These are phyloP conservation scores for Acrocephalus scirpaceus DNA, from an alignment of 2,797 vertebrate species.

Conservation along the genomic window DNA sequence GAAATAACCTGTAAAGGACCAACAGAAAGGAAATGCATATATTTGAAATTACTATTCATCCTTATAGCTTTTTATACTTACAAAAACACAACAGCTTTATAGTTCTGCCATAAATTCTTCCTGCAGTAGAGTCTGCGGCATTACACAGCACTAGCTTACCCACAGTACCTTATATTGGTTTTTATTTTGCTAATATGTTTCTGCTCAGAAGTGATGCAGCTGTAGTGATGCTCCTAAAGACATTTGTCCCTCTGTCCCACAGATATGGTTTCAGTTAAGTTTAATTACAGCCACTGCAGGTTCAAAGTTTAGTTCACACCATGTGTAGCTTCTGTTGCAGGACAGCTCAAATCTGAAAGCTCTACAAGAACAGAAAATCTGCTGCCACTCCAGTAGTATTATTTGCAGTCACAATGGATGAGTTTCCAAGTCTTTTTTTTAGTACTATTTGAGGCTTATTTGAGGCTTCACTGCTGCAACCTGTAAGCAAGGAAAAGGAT, in stretches of 20 bases:
- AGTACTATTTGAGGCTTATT: background rate
- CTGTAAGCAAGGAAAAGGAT: constrained; percentile 37
- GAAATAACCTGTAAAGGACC: background rate
- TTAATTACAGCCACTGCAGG: constrained; percentile 43
- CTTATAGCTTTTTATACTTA: background rate
- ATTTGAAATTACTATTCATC: background rate
- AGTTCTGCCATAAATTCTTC: background rate
- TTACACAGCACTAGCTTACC: background rate
- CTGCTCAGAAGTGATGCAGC: constrained; percentile 17
- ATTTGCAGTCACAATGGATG: background rate
- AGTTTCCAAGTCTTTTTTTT: background rate
- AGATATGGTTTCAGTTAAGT: constrained; percentile 44
- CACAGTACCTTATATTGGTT: background rate
- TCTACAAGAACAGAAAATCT: background rate
- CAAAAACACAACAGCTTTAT: background rate
- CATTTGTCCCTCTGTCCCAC: constrained; percentile 38
- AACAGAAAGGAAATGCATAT: background rate
- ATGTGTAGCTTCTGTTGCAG: constrained; percentile 2
- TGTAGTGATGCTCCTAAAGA: constrained; percentile 42
- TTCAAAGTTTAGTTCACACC: constrained; percentile 51
- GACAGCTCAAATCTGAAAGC: constrained; percentile 39
- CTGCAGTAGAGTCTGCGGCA: background rate
- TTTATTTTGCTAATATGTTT: constrained; percentile 25
- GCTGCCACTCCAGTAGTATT: background rate
- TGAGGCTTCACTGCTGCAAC: background rate